Base-by-base conservation (phyloP, 2,797 vertebrate species). In the Poecilia velifera region DNA sequence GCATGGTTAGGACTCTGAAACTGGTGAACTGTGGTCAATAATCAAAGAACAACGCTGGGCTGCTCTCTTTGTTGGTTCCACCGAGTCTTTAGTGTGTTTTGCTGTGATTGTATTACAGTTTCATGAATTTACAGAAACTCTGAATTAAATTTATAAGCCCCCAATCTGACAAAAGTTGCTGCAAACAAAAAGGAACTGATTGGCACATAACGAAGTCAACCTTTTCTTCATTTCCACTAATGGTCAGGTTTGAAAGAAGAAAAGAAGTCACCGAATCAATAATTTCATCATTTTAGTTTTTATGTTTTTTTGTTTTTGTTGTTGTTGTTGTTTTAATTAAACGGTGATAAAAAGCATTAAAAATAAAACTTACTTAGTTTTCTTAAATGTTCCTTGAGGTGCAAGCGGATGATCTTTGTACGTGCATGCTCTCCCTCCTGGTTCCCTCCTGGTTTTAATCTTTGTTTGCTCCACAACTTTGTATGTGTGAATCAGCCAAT, bases 161-260 rank as follows among this genome's bases (percentile, higher is more conserved):
- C 76, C 70, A 84, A 85, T 87, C 49, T 79, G 46, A 78, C 57
- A 28, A 79, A 87, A 87, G 87, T 64, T 72, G 25, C 47, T 12
- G 0, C 22, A 70, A 49, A 46, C 72, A 82, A 86, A 87, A 82
- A 79, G 46, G 57, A 84, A 41, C 10, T 53, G 76, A 78, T 79
- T 84, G 87, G 85, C 83, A 88, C 82, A 82, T 78, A 78, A 91
- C 90, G 89, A 78, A 22, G 0, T 16, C 78, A 88, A 88, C 86
- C 88, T 88, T 53, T 16, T 39, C 80, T 79, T 83, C 89, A 91
- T 90, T 80, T 86, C 85, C 36, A 0, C 91, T 68, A 92, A 81
- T 66, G 92, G 91, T 92, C 90, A 36, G 20, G 1, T 39, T 73
- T 53, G 34, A 51, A 49, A 36, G 8, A 72, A 34, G n/a, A 31